Evolutionary conservation across 2,113 vertebrate genomes (phyloP).

Genomic region (Alligator mississippiensis): DNA sequence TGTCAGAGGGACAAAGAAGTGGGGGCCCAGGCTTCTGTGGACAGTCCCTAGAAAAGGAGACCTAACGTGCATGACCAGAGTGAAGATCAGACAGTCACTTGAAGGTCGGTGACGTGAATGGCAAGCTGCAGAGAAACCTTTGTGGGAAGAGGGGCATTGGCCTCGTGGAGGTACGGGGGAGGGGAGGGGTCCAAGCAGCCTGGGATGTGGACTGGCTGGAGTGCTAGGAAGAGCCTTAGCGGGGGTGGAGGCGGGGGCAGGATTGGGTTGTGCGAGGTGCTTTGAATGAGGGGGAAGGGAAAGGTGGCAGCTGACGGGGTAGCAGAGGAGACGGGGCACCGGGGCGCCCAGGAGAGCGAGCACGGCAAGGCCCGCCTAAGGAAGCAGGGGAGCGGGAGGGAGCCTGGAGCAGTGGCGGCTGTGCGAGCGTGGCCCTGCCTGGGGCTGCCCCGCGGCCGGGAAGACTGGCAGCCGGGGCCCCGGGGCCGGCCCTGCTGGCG

Average conservation of each 20-base stretch:
- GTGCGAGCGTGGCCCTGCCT: too few relatives aligned
- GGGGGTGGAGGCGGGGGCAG: neutral
- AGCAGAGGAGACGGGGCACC: neutral
- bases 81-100: too few relatives aligned
- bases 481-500: neutral
- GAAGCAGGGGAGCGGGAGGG: neutral
- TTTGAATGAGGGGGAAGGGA: neutral
- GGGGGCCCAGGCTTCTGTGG: too few relatives aligned
- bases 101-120: too few relatives aligned
- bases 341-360: conserved; percentile 19
- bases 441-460: neutral
- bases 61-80: too few relatives aligned
- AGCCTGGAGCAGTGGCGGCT: conserved; percentile 55
- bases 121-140: too few relatives aligned
- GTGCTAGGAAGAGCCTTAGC: neutral
- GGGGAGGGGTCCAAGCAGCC: neutral
- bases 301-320: neutral
- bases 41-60: too few relatives aligned
- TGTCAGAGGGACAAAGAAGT: too few relatives aligned
- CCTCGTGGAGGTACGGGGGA: accelerated
- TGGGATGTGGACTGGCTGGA: neutral
- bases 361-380: neutral
- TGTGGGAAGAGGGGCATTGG: too few relatives aligned
- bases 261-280: neutral
- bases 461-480: neutral